Percentiles rank a stretch among this genome's conserved stretches.
Conservation (phyloP, 2,113 vertebrate species). For the Nothocercus nigrocapillus region DNA sequence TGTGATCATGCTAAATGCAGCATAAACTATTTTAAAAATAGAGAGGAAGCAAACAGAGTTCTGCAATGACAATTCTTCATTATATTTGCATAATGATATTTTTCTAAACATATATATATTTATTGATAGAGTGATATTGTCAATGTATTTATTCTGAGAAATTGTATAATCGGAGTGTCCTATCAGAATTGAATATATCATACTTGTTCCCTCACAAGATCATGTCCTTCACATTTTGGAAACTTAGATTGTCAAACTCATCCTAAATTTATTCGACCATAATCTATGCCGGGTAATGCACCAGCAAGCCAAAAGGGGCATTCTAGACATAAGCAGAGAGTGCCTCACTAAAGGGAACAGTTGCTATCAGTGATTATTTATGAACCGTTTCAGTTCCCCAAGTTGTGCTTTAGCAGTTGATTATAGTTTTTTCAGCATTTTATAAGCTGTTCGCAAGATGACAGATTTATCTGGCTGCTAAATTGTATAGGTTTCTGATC, state of each 20-base stretch:
- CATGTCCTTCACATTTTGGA: background rate
- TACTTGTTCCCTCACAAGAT: background rate
- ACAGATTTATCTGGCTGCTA: constrained; percentile 3
- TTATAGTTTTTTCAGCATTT: background rate
- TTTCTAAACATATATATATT: background rate
- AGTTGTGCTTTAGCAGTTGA: constrained; percentile 16
- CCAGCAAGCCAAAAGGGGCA: constrained; percentile 31
- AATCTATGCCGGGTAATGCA: constrained; percentile 50
- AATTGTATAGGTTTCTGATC: background rate
- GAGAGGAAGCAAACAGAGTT: background rate
- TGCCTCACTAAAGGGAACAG: constrained; percentile 42
- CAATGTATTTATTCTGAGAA: background rate
- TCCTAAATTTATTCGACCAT: constrained; percentile 57
- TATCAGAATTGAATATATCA: background rate
- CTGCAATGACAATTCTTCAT: background rate
- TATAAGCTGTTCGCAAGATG: background rate
- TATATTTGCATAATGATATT: background rate
- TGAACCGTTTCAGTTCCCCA: constrained; percentile 36
- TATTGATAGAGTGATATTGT: background rate
- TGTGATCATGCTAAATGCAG: background rate
- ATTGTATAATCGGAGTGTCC: background rate
- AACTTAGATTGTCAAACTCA: constrained; percentile 32
- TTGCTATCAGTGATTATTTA: constrained; percentile 61
- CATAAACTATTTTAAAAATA: background rate
- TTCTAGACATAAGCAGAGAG: constrained; percentile 30